phyloP scores from a whole-genome alignment of 2,888 invertebrate genomes.

The Shargacucullia verbasci region DNA sequence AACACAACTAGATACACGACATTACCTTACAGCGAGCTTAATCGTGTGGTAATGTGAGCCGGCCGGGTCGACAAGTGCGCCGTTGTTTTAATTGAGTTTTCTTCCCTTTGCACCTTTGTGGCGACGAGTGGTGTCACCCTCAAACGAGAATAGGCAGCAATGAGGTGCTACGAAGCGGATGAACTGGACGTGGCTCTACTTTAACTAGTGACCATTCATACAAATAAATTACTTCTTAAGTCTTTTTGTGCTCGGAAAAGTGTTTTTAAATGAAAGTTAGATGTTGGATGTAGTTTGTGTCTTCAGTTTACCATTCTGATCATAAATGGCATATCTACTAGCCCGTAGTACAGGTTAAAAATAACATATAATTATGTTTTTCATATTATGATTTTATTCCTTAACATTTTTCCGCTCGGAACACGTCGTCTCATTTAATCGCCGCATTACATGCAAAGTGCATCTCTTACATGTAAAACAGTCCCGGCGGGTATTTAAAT shows the following conservation, averaged over 20 bases:
- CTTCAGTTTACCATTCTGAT: no score
- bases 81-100: constrained; percentile 83
- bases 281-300: no score
- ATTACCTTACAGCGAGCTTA: constrained; percentile 63
- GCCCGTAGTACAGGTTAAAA: no score
- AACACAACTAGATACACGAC: constrained; percentile 32
- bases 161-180: constrained; percentile 41
- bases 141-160: constrained; percentile 54
- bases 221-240: background rate
- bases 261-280: background rate
- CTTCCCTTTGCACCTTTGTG: constrained; percentile 79
- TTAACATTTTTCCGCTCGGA: constrained; percentile 37
- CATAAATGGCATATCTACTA: no score
- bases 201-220: constrained; percentile 12
- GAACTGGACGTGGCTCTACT: constrained; percentile 52
- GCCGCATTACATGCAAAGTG: constrained; percentile 85
- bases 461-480: constrained; percentile 88
- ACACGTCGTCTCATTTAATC: constrained; percentile 80
- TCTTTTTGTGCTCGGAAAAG: constrained; percentile 7
- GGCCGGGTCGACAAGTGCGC: constrained; percentile 64
- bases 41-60: constrained; percentile 75
- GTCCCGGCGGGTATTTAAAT: constrained; percentile 86
- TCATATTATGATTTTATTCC: constrained; percentile 30
- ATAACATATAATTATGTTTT: constrained; percentile 3
- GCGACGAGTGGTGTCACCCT: constrained; percentile 67